phyloP scores from a whole-genome alignment of 2,888 invertebrate genomes.

The Balanococcus diminutus region DNA sequence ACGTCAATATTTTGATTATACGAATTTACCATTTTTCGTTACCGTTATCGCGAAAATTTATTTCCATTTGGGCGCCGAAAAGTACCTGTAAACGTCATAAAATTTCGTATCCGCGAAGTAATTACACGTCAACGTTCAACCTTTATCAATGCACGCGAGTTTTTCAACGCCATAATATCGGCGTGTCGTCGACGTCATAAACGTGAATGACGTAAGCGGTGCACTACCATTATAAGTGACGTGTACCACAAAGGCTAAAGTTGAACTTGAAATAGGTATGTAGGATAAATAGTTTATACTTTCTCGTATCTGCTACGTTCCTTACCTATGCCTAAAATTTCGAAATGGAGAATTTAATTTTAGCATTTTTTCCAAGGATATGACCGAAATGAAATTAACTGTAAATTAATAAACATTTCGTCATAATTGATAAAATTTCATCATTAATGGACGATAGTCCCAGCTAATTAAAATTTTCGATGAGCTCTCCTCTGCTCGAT shows the following conservation, averaged over 20 bases:
- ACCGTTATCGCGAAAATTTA: slow-evolving; percentile 1
- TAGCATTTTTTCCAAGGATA: background rate
- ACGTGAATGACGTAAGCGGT: background rate
- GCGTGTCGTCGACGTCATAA: background rate
- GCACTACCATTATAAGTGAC: background rate
- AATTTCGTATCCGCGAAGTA: background rate
- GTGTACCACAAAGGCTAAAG: background rate
- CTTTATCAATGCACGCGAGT: slow-evolving; percentile 19
- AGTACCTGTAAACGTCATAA: slow-evolving; percentile 31
- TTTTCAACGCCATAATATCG: background rate
- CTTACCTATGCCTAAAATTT: background rate
- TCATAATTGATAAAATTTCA: background rate
- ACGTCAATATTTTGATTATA: slow-evolving; percentile 38
- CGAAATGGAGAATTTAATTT: background rate
- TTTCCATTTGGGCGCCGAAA: slow-evolving; percentile 3
- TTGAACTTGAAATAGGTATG: background rate
- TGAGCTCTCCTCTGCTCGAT: background rate
- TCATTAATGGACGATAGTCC: background rate
- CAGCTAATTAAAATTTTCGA: background rate
- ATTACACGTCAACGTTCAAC: slow-evolving; percentile 8
- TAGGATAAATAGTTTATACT: background rate
- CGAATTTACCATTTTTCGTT: slow-evolving; percentile 11
- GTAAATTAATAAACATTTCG: slow-evolving; percentile 4
- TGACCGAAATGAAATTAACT: background rate
- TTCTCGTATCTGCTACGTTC: background rate